Evolutionary conservation across 2,888 invertebrate genomes (phyloP), one percentile per base, ranked within the genome.

Genomic region (Lysandra bellargus): DNA sequence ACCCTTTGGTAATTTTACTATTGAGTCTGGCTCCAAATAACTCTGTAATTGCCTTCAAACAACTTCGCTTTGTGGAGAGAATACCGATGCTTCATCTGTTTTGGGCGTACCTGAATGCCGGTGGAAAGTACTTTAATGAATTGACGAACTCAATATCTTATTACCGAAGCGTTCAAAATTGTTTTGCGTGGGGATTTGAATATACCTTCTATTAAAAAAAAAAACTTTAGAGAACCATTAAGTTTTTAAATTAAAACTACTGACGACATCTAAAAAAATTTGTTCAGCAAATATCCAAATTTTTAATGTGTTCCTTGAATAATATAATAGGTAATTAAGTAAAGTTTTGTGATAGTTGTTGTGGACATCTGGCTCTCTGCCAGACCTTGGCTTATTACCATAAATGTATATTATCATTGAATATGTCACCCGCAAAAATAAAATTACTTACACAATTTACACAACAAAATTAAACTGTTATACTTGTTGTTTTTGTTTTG

Each of bases 1-100:
- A 93, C 93, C 93, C 93, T 93, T 94, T 93, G 92, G 92, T 92
- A 91, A 93, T 92, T 93, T 92, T 89, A 91, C 92, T 91, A 93
- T 93, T 89, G 92, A 92, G 90, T 92, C 92, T 89, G 90, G 88
- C 92, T 92, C 92, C 91, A 92, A 94, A 94, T 93, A 94, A 93
- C 92, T 92, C 90, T 85, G 87, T 94, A 93, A 94, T 93, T 93
- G 92, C 92, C 93, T 93, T 91, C 90, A 92, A 93, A 92, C 91
- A 93, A 93, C 89, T 92, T 90, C 85, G 87, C 86, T 90, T 90
- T 90, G 89, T 87, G 85, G 84, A 85, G 87, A 85, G 87, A 90
- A 91, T 88, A 86, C 86, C 83, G 85, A 87, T 87, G 87, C 87
- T 86, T 84, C 84, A 83, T 83, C 81, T 83, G 82, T 84, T 85